Percentiles rank a stretch among this genome's conserved stretches.
Conservation (phyloP, 2,888 invertebrate genomes). For the Sicus ferrugineus region DNA sequence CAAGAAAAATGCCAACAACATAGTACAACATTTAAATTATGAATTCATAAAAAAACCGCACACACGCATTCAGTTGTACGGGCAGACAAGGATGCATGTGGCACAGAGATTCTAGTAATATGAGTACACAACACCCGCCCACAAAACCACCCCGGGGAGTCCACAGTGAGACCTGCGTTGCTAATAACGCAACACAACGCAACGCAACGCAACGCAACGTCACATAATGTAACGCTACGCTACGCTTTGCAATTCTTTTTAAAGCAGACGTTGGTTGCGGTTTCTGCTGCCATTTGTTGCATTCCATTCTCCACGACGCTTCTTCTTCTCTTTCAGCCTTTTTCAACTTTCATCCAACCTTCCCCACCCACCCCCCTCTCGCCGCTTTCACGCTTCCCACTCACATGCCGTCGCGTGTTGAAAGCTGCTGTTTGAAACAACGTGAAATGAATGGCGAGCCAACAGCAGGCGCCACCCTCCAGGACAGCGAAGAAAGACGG, state of each 20-base stretch:
- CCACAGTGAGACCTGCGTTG: slow-evolving; percentile 15
- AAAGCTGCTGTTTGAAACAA: background rate
- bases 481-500: background rate
- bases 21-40: too few species aligned
- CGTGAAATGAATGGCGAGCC: slow-evolving; percentile 3
- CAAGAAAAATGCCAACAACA: too few species aligned
- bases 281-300: slow-evolving; percentile 20
- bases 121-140: slow-evolving; percentile 8
- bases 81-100: background rate
- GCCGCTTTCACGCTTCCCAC: background rate
- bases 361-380: background rate
- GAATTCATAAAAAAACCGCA: background rate
- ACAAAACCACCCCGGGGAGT: slow-evolving; percentile 22
- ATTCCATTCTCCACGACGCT: background rate
- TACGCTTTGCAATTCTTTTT: background rate
- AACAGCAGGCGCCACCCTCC: background rate
- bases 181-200: slow-evolving; percentile 1
- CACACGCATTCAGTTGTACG: background rate
- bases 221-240: background rate
- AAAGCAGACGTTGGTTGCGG: slow-evolving; percentile 1
- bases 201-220: background rate
- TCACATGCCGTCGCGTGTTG: background rate
- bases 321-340: background rate
- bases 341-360: background rate
- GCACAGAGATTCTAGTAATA: slow-evolving; percentile 6